Conservation (phyloP, 2,113 vertebrate species). For the Tauraco erythrolophus region DNA sequence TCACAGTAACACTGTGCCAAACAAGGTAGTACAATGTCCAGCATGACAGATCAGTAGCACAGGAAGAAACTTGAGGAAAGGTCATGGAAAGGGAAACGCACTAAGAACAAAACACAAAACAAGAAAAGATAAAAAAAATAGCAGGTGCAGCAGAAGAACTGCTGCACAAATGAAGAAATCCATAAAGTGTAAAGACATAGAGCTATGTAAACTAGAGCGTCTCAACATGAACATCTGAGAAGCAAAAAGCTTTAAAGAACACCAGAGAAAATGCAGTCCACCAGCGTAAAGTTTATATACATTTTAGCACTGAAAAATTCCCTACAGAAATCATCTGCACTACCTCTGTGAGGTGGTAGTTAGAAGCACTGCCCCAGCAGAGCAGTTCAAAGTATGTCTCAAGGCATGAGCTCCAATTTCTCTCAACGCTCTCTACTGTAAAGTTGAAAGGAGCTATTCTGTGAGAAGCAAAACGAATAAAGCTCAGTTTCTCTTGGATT, state of each 20-base stretch:
- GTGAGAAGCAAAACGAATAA: background rate
- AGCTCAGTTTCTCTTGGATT: background rate
- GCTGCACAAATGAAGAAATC: background rate
- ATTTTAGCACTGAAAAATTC: background rate
- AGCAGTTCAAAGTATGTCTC: background rate
- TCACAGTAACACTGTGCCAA: background rate
- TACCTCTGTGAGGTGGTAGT: background rate
- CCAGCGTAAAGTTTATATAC: background rate
- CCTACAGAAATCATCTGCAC: background rate
- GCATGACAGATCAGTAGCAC: background rate
- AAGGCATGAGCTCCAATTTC: background rate
- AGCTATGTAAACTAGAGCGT: background rate
- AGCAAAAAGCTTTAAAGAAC: background rate
- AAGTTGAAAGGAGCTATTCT: background rate
- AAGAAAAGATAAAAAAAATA: background rate
- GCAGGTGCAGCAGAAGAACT: background rate
- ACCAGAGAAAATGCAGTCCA: background rate
- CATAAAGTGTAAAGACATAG: background rate
- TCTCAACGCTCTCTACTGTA: background rate
- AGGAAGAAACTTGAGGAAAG: background rate
- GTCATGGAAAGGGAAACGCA: background rate
- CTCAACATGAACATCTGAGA: background rate
- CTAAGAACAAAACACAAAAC: background rate
- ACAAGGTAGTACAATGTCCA: background rate
- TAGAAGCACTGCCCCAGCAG: background rate